phyloP scores from a whole-genome alignment of 2,888 invertebrate species.

The Drosophila mulleri region DNA sequence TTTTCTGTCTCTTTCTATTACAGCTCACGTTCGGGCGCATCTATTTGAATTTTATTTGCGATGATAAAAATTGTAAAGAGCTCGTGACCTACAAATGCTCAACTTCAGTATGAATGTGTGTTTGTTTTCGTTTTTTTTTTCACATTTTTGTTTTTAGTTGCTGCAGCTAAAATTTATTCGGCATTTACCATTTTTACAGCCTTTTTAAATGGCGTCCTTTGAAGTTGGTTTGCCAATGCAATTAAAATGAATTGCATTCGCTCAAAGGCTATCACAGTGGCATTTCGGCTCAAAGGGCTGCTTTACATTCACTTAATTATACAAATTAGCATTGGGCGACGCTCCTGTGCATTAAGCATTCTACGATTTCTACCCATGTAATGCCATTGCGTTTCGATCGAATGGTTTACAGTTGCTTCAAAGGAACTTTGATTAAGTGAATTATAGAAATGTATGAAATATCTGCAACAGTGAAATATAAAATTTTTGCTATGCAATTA shows the following conservation, averaged over 20 bases:
- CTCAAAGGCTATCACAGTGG: conserved; percentile 47
- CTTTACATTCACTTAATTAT: conserved; percentile 47
- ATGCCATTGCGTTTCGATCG: conserved; percentile 1
- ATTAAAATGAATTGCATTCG: conserved; percentile 72
- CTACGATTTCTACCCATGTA: neutral
- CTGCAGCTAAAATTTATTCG: conserved; percentile 24
- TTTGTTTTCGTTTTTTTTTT: conserved; percentile 4
- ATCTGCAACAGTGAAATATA: no score
- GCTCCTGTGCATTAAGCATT: conserved; percentile 19
- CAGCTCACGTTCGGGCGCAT: conserved; percentile 20
- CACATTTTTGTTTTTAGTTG: conserved; percentile 6
- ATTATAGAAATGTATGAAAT: neutral
- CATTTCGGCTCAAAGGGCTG: conserved; percentile 38
- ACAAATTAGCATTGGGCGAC: conserved; percentile 22
- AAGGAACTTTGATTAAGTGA: neutral
- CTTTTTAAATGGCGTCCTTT: conserved; percentile 48
- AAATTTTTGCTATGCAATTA: neutral
- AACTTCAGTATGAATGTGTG: neutral
- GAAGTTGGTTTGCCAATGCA: conserved; percentile 47
- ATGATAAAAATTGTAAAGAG: conserved; percentile 53
- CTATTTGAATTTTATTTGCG: conserved; percentile 15
- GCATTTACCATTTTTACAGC: conserved; percentile 35
- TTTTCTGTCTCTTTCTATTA: conserved; percentile 9
- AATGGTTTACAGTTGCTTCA: neutral
- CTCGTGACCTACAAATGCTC: conserved; percentile 41